Percentiles rank a stretch among this genome's conserved stretches.
These are phyloP conservation scores for Probosciger aterrimus DNA, from an alignment of 2,113 vertebrate species.

Conservation along the genomic window DNA sequence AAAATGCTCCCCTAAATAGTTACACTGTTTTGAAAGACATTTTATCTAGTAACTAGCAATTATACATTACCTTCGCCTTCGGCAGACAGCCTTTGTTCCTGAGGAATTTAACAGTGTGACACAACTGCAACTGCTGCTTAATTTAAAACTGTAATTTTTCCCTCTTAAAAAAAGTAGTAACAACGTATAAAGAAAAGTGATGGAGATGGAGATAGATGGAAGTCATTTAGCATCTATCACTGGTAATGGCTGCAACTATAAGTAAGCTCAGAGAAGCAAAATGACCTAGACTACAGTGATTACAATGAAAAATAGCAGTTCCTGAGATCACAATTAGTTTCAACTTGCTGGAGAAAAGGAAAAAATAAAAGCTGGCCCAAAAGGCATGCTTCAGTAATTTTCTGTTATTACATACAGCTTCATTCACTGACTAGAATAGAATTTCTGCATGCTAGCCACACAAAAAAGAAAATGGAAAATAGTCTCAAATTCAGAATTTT, in stretches of 20 bases:
- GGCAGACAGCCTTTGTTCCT: not conserved
- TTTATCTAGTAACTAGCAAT: not conserved
- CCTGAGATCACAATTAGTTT: not conserved
- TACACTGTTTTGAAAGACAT: not conserved
- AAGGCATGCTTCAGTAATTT: constrained; percentile 20
- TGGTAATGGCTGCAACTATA: not conserved
- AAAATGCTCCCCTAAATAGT: not conserved
- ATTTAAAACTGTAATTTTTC: constrained; percentile 1
- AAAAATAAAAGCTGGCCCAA: not conserved
- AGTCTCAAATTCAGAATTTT: not conserved
- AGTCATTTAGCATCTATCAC: not conserved
- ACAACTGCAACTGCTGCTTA: not conserved
- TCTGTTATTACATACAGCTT: constrained; percentile 8
- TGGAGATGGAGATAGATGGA: not conserved
- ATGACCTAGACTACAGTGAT: not conserved
- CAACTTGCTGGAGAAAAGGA: not conserved
- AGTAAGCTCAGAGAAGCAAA: not conserved
- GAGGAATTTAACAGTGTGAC: not conserved
- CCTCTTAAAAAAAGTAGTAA: not conserved
- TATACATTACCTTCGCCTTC: not conserved
- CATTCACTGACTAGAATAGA: not conserved
- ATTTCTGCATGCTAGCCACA: not conserved
- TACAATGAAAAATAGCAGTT: not conserved
- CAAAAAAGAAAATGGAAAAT: not conserved
- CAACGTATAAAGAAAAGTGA: not conserved